Base-by-base conservation (phyloP, 2,888 invertebrate species). In the Pollenia angustigena region DNA sequence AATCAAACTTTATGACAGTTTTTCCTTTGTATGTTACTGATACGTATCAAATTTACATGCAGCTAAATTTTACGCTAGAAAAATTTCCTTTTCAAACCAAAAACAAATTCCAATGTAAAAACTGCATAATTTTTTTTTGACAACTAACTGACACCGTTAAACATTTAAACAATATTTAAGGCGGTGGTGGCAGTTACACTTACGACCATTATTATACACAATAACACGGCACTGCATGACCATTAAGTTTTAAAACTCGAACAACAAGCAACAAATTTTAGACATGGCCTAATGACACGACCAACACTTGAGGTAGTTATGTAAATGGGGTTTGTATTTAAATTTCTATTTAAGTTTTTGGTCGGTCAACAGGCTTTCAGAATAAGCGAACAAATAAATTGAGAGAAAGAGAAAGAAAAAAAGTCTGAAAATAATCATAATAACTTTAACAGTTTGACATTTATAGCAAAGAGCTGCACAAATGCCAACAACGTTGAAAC, bases 391-490 rank as follows among this genome's bases (percentile, higher is more conserved):
- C 48, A 60, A 69, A n/a, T 64, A 48, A 52, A 42, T 32, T 32
- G 50, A 58, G 1, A 75, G 6, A 14, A 52, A 18, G 16, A 40
- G 7, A 50, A 14, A 66, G 1, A 78, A 60, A 54, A 68, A 66
- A 76, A 60, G 54, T 58, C 54, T 74, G 56, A 81, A 84, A 81
- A 87, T 81, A 81, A 87, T 87, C 72, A 87, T 87, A 81, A 87
- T 84, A 87, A 87, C 72, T 87, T 84, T 68, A 81, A 56, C 68
- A 68, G 68, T 76, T 78, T 84, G 86, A 87, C 86, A 81, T 87
- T 87, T 84, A 87, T 87, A 68, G 86, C 66, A 81, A 83, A 86
- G 68, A 83, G 80, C 76, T 83, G 66, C 58, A 32, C 32, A 87
- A 76, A 81, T 58, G 68, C 72, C 84, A 79, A 74, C 44, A 16